Percentiles rank a stretch among this genome's conserved stretches.
Conservation (phyloP, 2,888 invertebrate genomes). For the Autographa gamma region DNA sequence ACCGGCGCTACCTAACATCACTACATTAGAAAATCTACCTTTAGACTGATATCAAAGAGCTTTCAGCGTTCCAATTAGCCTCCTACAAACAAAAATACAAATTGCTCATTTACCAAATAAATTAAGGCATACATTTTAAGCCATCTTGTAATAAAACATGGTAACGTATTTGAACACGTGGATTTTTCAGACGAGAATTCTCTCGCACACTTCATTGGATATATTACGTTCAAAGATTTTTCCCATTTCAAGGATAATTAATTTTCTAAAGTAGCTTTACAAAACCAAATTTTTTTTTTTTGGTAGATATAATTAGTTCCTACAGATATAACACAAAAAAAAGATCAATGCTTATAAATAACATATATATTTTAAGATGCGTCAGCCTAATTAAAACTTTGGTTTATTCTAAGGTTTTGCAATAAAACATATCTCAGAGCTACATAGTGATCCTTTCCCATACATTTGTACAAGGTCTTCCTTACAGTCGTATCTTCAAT, state of each 20-base stretch:
- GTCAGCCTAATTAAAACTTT: too few species aligned
- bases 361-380: too few species aligned
- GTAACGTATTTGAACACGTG: conserved; percentile 44
- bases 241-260: conserved; percentile 2
- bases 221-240: conserved; percentile 24
- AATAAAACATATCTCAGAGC: too few species aligned
- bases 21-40: not conserved
- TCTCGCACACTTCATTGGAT: conserved; percentile 30
- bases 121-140: conserved; percentile 21
- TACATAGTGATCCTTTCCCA: too few species aligned
- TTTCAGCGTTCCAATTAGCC: not conserved
- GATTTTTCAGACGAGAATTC: conserved; percentile 17
- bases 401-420: too few species aligned
- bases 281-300: not conserved
- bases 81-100: not conserved
- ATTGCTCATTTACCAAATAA: not conserved
- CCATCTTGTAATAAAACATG: conserved; percentile 23
- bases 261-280: conserved; percentile 5
- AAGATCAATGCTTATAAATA: too few species aligned
- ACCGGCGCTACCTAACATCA: not conserved
- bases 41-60: not conserved
- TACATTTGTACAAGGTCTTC: too few species aligned
- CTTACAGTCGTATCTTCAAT: not conserved
- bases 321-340: too few species aligned
- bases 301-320: not conserved